A percentile compares a stretch with the other conserved stretches of the same genome.
Conservation (phyloP, 64 coral and sea anemone species). For the Cladopsammia gracilis region DNA sequence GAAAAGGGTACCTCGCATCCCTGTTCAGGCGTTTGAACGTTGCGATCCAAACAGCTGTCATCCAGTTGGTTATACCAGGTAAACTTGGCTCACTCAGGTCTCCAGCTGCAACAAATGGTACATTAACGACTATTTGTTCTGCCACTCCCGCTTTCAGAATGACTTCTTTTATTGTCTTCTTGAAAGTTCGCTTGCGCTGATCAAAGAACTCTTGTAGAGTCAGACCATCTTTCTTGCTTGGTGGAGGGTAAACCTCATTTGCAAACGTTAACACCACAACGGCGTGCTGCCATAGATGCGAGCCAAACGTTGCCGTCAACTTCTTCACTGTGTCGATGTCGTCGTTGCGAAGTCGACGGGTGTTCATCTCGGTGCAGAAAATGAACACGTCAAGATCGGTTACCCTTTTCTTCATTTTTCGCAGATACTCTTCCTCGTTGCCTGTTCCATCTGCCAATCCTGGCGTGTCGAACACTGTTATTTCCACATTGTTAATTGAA, state of each 20-base stretch:
- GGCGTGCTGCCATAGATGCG: conserved; percentile 45
- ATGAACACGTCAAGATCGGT: conserved; percentile 28
- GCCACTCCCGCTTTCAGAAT: conserved; percentile 3
- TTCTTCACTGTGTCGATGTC: conserved; percentile 32
- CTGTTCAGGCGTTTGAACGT: conserved; percentile 41
- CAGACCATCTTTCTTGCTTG: not conserved
- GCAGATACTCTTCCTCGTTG: conserved; percentile 49
- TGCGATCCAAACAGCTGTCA: conserved; percentile 45
- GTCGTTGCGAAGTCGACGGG: conserved; percentile 10
- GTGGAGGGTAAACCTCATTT: conserved; percentile 43
- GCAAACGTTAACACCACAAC: conserved; percentile 65
- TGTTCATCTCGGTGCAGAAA: conserved; percentile 56
- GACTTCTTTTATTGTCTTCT: conserved; percentile 5
- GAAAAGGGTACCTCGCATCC: not conserved
- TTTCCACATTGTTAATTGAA: conserved; percentile 9
- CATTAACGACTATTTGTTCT: not conserved
- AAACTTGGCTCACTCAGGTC: conserved; percentile 19
- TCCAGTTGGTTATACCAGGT: conserved; percentile 51
- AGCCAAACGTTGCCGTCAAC: conserved; percentile 24
- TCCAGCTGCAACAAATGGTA: conserved; percentile 54
- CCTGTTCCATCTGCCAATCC: conserved; percentile 44
- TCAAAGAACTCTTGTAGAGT: conserved; percentile 4
- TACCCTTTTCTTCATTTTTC: not conserved
- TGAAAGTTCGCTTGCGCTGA: conserved; percentile 23
- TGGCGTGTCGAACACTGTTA: conserved; percentile 49